Conservation (phyloP, 2,888 invertebrate genomes). For the Napeogenes inachia region DNA sequence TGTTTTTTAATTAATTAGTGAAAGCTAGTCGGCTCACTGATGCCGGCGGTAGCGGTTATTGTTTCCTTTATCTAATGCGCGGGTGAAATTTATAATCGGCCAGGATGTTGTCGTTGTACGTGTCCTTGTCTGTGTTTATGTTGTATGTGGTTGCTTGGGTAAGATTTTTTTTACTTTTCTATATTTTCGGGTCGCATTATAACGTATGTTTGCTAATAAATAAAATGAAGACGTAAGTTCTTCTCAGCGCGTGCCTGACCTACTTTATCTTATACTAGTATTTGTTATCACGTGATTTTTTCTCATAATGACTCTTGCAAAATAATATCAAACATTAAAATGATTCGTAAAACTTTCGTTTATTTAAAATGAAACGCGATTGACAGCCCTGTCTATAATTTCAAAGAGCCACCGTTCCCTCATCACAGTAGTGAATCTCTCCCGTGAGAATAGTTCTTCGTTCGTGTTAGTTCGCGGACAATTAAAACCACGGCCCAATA, state of each 20-base stretch:
- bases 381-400: conserved; percentile 19
- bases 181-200: not conserved
- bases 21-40: conserved; percentile 19
- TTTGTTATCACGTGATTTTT: conserved; percentile 1
- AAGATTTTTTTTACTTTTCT: conserved; percentile 32
- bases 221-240: too few relatives aligned
- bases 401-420: conserved; percentile 10
- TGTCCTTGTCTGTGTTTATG: conserved; percentile 36
- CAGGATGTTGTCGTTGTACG: conserved; percentile 39
- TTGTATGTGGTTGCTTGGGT: conserved; percentile 46
- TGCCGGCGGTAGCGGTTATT: conserved; percentile 25
- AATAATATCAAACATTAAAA: too few relatives aligned
- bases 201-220: too few relatives aligned
- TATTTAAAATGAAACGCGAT: too few relatives aligned
- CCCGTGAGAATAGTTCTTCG: conserved; percentile 24
- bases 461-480: conserved; percentile 15
- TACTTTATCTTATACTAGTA: too few relatives aligned
- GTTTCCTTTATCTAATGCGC: conserved; percentile 27
- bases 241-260: too few relatives aligned
- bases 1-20: conserved; percentile 41
- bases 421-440: conserved; percentile 25
- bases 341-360: too few relatives aligned
- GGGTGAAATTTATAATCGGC: conserved; percentile 22
- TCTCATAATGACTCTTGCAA: too few relatives aligned
- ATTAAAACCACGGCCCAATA: conserved; percentile 21